These are phyloP conservation scores for Halcyon chelicuti DNA, from an alignment of 2,797 vertebrate genomes.

Conservation along the genomic window DNA sequence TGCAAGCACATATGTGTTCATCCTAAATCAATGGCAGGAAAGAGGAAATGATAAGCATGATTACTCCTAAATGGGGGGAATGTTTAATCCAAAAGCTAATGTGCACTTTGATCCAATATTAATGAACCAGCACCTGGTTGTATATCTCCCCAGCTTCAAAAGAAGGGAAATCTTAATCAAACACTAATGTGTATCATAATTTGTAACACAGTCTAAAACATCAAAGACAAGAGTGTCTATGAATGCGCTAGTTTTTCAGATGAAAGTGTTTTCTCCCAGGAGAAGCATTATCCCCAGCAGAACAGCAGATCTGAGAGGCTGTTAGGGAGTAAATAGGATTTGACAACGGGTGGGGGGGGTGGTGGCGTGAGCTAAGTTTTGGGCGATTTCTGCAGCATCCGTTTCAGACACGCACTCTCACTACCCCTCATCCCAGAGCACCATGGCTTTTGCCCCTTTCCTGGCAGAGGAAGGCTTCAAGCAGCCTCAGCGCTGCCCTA, in stretches of 20 bases:
- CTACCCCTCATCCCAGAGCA: neutral
- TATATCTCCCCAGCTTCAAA: slow-evolving; percentile 56
- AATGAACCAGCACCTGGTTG: slow-evolving; percentile 66
- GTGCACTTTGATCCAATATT: slow-evolving; percentile 70
- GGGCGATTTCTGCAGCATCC: neutral
- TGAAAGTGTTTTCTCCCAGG: slow-evolving; percentile 68
- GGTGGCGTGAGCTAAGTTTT: neutral
- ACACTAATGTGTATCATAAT: slow-evolving; percentile 69
- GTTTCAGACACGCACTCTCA: neutral
- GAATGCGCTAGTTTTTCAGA: slow-evolving; percentile 59
- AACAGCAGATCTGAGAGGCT: slow-evolving; percentile 49
- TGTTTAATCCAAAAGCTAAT: slow-evolving; percentile 66
- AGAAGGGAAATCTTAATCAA: slow-evolving; percentile 69
- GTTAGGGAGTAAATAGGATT: slow-evolving; percentile 33
- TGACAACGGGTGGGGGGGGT: fast-evolving
- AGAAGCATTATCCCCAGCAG: slow-evolving; percentile 67
- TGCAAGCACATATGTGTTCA: neutral
- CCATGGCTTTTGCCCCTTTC: neutral
- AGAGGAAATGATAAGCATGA: slow-evolving; percentile 61
- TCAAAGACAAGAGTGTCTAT: slow-evolving; percentile 50
- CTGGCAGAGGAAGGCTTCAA: neutral
- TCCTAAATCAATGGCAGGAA: slow-evolving; percentile 49
- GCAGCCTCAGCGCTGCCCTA: neutral
- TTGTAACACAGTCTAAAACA: slow-evolving; percentile 65
- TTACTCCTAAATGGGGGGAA: slow-evolving; percentile 56